A percentile compares a stretch with the other conserved stretches of the same genome.
Conservation (phyloP, 2,888 invertebrate genomes). For the Andrena praecox region DNA sequence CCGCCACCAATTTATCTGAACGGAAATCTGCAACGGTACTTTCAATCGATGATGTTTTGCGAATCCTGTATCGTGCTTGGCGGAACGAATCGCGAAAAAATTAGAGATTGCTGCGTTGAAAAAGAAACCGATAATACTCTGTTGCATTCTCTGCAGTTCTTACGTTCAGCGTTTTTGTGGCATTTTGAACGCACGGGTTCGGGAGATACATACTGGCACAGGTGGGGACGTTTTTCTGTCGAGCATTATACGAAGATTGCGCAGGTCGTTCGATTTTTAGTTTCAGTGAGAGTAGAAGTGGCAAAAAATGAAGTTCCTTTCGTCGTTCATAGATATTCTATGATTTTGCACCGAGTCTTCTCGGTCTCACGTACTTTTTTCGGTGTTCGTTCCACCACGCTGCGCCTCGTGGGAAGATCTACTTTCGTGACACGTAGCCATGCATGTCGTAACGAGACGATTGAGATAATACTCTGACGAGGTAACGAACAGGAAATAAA, state of each 20-base stretch:
- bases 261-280: background rate
- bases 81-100: background rate
- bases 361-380: background rate
- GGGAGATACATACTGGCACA: background rate
- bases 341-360: slow-evolving; percentile 12
- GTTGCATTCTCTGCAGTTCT: background rate
- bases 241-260: background rate
- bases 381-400: slow-evolving; percentile 3
- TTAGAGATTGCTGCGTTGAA: background rate
- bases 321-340: slow-evolving; percentile 12
- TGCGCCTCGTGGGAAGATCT: slow-evolving; percentile 30
- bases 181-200: background rate
- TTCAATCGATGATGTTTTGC: background rate
- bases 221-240: background rate
- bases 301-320: background rate
- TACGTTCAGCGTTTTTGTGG: background rate
- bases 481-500: slow-evolving; percentile 10
- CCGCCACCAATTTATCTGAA: slow-evolving; percentile 7
- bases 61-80: background rate
- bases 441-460: slow-evolving; percentile 13
- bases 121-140: background rate
- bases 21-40: slow-evolving; percentile 1
- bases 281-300: slow-evolving; percentile 6
- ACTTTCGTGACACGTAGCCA: slow-evolving; percentile 28
- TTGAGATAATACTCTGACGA: slow-evolving; percentile 2